Evolutionary conservation across 2,888 invertebrate genomes (phyloP).

Genomic region (Calliphora vomitoria): DNA sequence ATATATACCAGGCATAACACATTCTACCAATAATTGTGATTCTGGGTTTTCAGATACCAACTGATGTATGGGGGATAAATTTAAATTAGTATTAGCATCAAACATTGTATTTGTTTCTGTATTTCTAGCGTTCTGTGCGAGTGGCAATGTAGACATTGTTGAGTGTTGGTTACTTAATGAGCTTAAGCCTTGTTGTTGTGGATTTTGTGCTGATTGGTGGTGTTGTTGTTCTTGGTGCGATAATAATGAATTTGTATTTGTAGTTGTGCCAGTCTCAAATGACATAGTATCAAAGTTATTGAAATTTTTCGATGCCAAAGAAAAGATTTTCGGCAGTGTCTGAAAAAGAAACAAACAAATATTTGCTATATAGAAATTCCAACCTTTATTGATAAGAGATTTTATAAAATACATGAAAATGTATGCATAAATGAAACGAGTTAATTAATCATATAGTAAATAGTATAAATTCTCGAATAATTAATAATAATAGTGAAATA

Average conservation of each 20-base stretch:
- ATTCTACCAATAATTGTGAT: slow-evolving; percentile 75
- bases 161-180: slow-evolving; percentile 9
- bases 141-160: slow-evolving; percentile 50
- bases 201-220: slow-evolving; percentile 37
- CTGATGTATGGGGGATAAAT: slow-evolving; percentile 31
- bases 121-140: slow-evolving; percentile 13
- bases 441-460: no score
- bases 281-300: slow-evolving; percentile 70
- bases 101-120: slow-evolving; percentile 39
- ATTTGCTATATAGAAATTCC: neutral
- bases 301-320: slow-evolving; percentile 57
- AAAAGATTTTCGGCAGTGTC: slow-evolving; percentile 70
- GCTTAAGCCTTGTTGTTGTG: slow-evolving; percentile 18
- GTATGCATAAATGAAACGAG: no score
- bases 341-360: slow-evolving; percentile 48
- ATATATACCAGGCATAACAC: slow-evolving; percentile 79
- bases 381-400: slow-evolving; percentile 6
- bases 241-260: slow-evolving; percentile 44
- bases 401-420: neutral
- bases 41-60: slow-evolving; percentile 25
- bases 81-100: slow-evolving; percentile 25
- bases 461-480: no score
- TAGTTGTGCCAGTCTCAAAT: slow-evolving; percentile 42
- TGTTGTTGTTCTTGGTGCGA: slow-evolving; percentile 50
- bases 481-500: no score